Base-by-base conservation (phyloP, 2,797 vertebrate genomes). In the Falco columbarius region DNA sequence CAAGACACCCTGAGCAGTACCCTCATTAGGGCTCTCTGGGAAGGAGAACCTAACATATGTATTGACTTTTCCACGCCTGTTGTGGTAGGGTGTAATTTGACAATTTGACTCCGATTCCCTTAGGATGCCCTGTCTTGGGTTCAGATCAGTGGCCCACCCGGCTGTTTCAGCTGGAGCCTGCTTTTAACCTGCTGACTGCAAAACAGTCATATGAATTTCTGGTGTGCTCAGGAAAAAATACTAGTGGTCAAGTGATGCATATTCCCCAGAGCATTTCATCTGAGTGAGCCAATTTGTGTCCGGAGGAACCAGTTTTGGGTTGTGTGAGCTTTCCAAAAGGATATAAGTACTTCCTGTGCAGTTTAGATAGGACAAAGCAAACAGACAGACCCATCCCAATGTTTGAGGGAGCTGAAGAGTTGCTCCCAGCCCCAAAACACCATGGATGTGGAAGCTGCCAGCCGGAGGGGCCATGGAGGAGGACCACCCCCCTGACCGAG, bases 101-200 rank as follows among this genome's bases (percentile, higher is more conserved):
- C 85, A 90, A 81, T 90, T 97, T 11, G 34, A 54, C 70, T 95
- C 87, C 75, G 58, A 91, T 85, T 82, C 81, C 81, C 81, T n/a
- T 6, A 62, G 81, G 92, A 86, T 42, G 52, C 67, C 86, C 77
- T 74, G 54, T 66, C 56, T 61, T 63, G 54, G 74, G 52, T 40
- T 91, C 65, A 66, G 87, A 95, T 85, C 92, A 93, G 91, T 79
- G 77, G 71, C 90, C 55, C 55, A 79, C 49, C 68, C 86, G 67
- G 83, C 74, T 94, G 73, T 81, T 92, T 52, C 82, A 92, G 86
- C 59, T 89, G 68, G 65, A 77, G 62, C 29, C 82, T 79, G 58
- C 63, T 94, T 85, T 94, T 77, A 93, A 84, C 63, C 63, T 42
- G 29, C 46, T 6, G 7, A 40, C 80, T 86, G 38, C 40, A 59